Conservation (phyloP, 2,888 invertebrate genomes). For the Lasioglossum leucozonium region DNA sequence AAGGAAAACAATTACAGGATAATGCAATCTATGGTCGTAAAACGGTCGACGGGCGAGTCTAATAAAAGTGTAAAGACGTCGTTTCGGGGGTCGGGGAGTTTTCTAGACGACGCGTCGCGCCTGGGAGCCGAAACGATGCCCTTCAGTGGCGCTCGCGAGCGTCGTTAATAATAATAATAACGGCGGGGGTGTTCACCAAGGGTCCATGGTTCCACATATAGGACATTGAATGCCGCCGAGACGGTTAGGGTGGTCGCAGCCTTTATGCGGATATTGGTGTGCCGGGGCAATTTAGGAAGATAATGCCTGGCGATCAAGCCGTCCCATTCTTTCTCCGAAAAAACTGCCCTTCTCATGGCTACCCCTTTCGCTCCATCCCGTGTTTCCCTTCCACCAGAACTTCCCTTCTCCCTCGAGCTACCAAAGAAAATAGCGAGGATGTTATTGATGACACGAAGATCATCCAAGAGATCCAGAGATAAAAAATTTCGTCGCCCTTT, state of each 20-base stretch:
- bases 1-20: constrained; percentile 9
- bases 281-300: constrained; percentile 78
- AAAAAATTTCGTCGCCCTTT: constrained; percentile 52
- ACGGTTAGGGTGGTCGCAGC: constrained; percentile 51
- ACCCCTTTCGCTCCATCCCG: not conserved
- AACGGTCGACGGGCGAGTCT: constrained; percentile 3
- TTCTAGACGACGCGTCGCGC: not conserved
- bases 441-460: constrained; percentile 75
- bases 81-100: not conserved
- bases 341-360: constrained; percentile 27
- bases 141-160: constrained; percentile 23
- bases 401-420: constrained; percentile 48
- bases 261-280: constrained; percentile 68
- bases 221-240: constrained; percentile 45
- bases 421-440: constrained; percentile 62
- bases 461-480: constrained; percentile 40
- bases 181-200: constrained; percentile 54
- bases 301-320: constrained; percentile 76
- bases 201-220: constrained; percentile 34
- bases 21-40: constrained; percentile 14
- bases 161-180: constrained; percentile 70
- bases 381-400: constrained; percentile 9
- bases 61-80: constrained; percentile 34
- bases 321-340: constrained; percentile 68
- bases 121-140: constrained; percentile 7